Evolutionary conservation across 2,888 invertebrate genomes (phyloP).

Genomic region (Microchrysa polita): DNA sequence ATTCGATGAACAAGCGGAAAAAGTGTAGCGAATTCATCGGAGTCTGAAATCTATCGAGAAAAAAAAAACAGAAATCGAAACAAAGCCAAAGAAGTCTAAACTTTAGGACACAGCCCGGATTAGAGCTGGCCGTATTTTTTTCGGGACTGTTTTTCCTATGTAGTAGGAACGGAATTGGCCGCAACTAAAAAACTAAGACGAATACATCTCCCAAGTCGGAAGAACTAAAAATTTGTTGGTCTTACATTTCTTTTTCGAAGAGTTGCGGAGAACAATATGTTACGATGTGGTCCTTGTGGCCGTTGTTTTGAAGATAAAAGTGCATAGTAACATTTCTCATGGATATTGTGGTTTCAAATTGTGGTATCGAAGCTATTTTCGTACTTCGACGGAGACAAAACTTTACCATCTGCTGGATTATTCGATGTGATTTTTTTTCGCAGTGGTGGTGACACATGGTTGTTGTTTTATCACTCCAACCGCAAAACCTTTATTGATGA

Average conservation of each 20-base stretch:
- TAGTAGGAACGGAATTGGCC: neutral
- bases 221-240: neutral
- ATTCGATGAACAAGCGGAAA: neutral
- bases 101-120: neutral
- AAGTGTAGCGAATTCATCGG: neutral
- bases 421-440: neutral
- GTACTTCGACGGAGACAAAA: conserved; percentile 21
- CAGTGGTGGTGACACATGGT: neutral
- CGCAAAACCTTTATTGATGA: conserved; percentile 42
- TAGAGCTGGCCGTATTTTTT: neutral
- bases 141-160: too few species aligned
- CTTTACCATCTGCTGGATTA: conserved; percentile 33
- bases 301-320: neutral
- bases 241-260: neutral
- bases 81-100: neutral
- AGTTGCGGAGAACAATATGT: too few species aligned
- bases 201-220: neutral
- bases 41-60: neutral
- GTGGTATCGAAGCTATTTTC: neutral
- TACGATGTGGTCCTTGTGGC: neutral
- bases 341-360: conserved; percentile 20
- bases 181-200: neutral
- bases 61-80: too few species aligned
- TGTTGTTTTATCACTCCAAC: conserved; percentile 13
- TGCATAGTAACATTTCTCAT: conserved; percentile 11